These are phyloP conservation scores for Cheilosia soror DNA, from an alignment of 2,888 invertebrate species.

Conservation along the genomic window DNA sequence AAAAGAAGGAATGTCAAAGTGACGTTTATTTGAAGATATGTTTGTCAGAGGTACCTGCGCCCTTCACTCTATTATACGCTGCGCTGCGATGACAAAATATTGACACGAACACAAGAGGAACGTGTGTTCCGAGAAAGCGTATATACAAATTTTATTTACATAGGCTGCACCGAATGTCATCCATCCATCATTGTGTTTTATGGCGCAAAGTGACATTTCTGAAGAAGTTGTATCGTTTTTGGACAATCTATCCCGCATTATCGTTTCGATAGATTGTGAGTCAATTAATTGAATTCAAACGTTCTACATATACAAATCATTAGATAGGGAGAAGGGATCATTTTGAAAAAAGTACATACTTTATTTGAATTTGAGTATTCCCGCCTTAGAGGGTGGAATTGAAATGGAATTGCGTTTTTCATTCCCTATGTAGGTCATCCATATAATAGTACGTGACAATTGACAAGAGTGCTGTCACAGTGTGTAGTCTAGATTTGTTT, in stretches of 20 bases:
- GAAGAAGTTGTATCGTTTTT: background rate
- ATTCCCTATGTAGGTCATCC: conserved; percentile 58
- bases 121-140: conserved; percentile 6
- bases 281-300: conserved; percentile 56
- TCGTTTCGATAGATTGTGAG: conserved; percentile 52
- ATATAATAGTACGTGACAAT: conserved; percentile 59
- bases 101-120: conserved; percentile 40
- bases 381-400: conserved; percentile 31
- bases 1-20: conserved; percentile 51
- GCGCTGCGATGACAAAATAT: conserved; percentile 47
- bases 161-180: conserved; percentile 31
- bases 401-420: conserved; percentile 50
- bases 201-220: conserved; percentile 37
- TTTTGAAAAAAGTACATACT: background rate
- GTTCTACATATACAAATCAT: conserved; percentile 19
- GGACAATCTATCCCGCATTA: conserved; percentile 15
- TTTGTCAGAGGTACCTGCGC: conserved; percentile 38
- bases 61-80: background rate
- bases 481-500: conserved; percentile 16
- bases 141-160: conserved; percentile 11
- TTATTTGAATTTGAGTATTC: background rate
- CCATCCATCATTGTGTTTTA: conserved; percentile 47
- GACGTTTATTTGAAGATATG: conserved; percentile 33
- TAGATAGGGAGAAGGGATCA: conserved; percentile 8
- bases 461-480: conserved; percentile 49